Base-by-base conservation (phyloP, 2,797 vertebrate species). In the Channa striata region DNA sequence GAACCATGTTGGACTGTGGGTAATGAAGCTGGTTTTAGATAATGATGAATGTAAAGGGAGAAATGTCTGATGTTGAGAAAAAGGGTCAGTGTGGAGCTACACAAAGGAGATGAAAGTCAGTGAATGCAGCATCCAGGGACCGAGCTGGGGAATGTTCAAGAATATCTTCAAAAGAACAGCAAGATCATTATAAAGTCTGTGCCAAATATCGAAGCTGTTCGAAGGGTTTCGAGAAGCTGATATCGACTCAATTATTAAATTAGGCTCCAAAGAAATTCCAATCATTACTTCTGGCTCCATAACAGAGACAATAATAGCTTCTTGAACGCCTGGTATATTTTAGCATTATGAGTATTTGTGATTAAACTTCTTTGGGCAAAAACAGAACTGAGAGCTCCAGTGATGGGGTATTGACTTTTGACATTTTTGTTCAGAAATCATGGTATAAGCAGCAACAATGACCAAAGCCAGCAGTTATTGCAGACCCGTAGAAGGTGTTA, bases 81-180 rank as follows among this genome's bases (percentile, higher is more conserved):
- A 64, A 48, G 16, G 65, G 62, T 72, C 72, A 74, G 56, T 11
- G 9, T 59, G 59, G 46, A 71, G 54, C 52, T 6, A 1, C 59
- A 62, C 43, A 58, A 39, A 77, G 44, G 36, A 85, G 84, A 91
- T 87, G 76, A 85, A 88, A 89, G 80, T 61, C 73, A 49, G 62
- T 56, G 69, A 68, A 78, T 47, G 66, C 64, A 69, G 82, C 79
- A 57, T 73, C 77, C 42, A 72, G 62, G 47, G 53, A 68, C 54
- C 1, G 0, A 21, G 50, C 44, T 11, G 10, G 34, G 30, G 47
- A 68, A 57, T 9, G 57, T 48, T 73, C 1, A 8, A 74, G 77
- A 83, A 72, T 37, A 69, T 75, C 72, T 84, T 88, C 81, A 87
- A 84, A 90, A 65, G 77, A 61, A 37, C 30, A 12, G 34, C 16